Conservation (phyloP, 1,140 invertebrate species). For the Brachionus asplanchnoidis region DNA sequence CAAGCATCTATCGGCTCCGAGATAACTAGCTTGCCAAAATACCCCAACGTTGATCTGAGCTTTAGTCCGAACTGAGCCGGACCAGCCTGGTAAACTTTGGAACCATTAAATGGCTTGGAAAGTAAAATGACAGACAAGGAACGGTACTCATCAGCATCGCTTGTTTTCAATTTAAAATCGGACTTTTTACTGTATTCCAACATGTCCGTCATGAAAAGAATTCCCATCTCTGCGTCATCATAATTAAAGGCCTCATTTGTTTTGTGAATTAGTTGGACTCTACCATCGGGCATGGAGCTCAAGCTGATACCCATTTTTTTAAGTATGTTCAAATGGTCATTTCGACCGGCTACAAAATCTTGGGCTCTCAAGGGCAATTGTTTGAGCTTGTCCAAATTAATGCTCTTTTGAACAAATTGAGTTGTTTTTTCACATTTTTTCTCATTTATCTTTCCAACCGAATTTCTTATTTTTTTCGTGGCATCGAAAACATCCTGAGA, state of each 20-base stretch:
- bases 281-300: slow-evolving; percentile 76
- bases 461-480: neutral
- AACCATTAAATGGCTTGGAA: neutral
- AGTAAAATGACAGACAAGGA: neutral
- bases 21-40: slow-evolving; percentile 43
- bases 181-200: slow-evolving; percentile 76
- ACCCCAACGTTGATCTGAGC: slow-evolving; percentile 58
- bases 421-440: slow-evolving; percentile 24
- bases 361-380: slow-evolving; percentile 51
- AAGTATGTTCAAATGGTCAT: slow-evolving; percentile 79
- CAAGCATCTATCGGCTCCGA: neutral
- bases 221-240: slow-evolving; percentile 80
- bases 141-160: neutral
- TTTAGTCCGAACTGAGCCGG: slow-evolving; percentile 85
- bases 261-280: slow-evolving; percentile 17
- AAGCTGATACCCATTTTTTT: slow-evolving; percentile 90
- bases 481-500: neutral
- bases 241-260: slow-evolving; percentile 69
- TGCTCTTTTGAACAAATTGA: neutral
- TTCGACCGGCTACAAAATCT: slow-evolving; percentile 70
- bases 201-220: slow-evolving; percentile 96
- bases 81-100: slow-evolving; percentile 65
- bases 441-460: neutral
- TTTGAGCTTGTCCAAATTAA: neutral
- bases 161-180: slow-evolving; percentile 42